Base-by-base conservation (phyloP, 2,113 vertebrate genomes). In the Motacilla tschutschensis region DNA sequence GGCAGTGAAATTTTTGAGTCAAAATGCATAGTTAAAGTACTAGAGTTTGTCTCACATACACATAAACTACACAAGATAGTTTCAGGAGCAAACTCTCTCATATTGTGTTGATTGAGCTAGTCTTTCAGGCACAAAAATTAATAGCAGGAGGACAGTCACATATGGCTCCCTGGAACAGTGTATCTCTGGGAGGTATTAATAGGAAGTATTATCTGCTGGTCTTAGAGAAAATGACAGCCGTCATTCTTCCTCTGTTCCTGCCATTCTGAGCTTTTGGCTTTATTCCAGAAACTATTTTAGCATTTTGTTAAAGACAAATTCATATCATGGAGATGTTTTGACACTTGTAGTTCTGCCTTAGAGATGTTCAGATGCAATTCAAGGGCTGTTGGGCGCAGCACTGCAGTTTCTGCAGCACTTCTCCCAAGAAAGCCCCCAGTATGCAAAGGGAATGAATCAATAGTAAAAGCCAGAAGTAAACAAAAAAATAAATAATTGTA, bases 161-260 rank as follows among this genome's bases (percentile, higher is more conserved):
- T 88, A 86, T 76, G 88, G 64, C 53, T 71, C 53, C 9, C 41
- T 85, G 72, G 81, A 93, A 91, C 4, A 1, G 20, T 91, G 53
- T 84, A 16, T 94, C 87, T 85, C 60, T 82, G 57, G n/a, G 46
- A 90, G 75, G 55, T 84, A 64, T 79, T 92, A 77, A 74, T 67
- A 74, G 64, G 60, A 84, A 60, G 64, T 70, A 87, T 46, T 87
- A 71, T 79, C 57, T 88, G 29, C 67, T 91, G 44, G 48, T 76
- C 38, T 66, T 84, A n/a, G 50, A 86, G 80, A 66, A 88, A 85
- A 88, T 83, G 17, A 58, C 63, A 85, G 69, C 46, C 73, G 44
- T 89, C 60, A 62, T 59, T 67, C 48, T 90, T 88, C 78, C 53
- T 82, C 67, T 79, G 36, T 71, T 92, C 72, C 65, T 63, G 33